phyloP scores from a whole-genome alignment of 2,797 vertebrate genomes.

The Tragelaphus eurycerus region DNA sequence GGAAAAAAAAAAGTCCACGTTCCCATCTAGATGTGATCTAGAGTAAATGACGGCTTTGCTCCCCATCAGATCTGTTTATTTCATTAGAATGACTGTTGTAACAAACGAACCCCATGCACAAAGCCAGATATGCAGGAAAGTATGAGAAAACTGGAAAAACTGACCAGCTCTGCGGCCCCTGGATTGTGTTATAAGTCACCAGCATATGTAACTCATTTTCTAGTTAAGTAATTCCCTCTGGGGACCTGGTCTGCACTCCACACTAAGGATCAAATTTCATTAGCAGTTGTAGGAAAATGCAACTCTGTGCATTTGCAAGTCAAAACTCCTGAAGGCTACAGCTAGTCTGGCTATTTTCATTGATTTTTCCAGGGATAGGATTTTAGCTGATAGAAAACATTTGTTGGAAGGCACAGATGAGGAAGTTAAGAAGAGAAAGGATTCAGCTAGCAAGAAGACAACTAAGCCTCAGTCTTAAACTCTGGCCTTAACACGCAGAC shows the following conservation, averaged over 20 bases:
- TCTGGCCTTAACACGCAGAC: conserved; percentile 51
- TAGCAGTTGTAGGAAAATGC: conserved; percentile 84
- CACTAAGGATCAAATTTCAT: conserved; percentile 84
- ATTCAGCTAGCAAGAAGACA: conserved; percentile 49
- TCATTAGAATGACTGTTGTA: conserved; percentile 60
- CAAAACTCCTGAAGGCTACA: conserved; percentile 82
- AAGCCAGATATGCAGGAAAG: conserved; percentile 81
- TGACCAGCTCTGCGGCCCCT: conserved; percentile 75
- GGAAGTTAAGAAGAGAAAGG: conserved; percentile 59
- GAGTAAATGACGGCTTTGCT: conserved; percentile 30
- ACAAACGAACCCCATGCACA: conserved; percentile 68
- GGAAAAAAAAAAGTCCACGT: conserved; percentile 21
- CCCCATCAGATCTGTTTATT: conserved; percentile 68
- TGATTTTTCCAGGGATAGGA: conserved; percentile 59
- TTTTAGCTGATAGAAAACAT: conserved; percentile 72
- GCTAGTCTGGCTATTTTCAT: conserved; percentile 74
- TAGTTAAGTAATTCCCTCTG: conserved; percentile 84
- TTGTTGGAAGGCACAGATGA: conserved; percentile 66
- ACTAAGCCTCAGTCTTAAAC: conserved; percentile 65
- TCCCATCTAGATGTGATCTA: not conserved
- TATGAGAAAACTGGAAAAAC: conserved; percentile 83
- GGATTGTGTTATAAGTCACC: conserved; percentile 79
- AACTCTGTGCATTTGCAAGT: conserved; percentile 85
- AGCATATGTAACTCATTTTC: conserved; percentile 87
- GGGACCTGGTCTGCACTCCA: conserved; percentile 82